A percentile compares a stretch with the other conserved stretches of the same genome.
Conservation (phyloP, 2,797 vertebrate genomes). For the Esox masquinongy region DNA sequence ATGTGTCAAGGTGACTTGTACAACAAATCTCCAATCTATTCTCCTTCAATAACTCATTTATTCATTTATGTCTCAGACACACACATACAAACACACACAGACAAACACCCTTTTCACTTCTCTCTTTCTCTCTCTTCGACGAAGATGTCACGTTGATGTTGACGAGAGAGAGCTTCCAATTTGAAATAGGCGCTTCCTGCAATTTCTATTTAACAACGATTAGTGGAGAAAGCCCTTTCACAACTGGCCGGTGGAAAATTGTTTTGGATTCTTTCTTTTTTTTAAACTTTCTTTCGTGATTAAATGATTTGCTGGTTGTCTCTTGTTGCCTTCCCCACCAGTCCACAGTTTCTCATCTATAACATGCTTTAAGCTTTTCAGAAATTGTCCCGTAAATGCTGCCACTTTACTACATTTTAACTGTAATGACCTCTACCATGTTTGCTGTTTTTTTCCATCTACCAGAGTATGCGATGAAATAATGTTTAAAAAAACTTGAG, state of each 20-base stretch:
- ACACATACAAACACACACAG: neutral
- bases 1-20: too few relatives aligned
- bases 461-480: constrained; percentile 11
- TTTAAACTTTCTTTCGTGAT: neutral
- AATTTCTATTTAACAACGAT: constrained; percentile 23
- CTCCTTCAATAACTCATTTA: too few relatives aligned
- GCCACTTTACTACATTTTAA: constrained; percentile 8
- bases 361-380: neutral
- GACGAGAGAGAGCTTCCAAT: constrained; percentile 2
- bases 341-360: constrained; percentile 7
- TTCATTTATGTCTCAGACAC: too few relatives aligned
- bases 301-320: constrained; percentile 17
- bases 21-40: too few relatives aligned
- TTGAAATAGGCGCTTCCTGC: constrained; percentile 25
- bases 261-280: constrained; percentile 4
- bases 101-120: neutral
- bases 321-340: constrained; percentile 14
- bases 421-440: neutral
- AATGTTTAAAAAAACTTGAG: neutral
- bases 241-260: constrained; percentile 24
- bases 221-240: constrained; percentile 15
- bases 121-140: neutral
- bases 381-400: constrained; percentile 2
- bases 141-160: neutral
- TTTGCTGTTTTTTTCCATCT: constrained; percentile 9